These are phyloP conservation scores for Lymantria dispar DNA, from an alignment of 2,888 invertebrate genomes.

Conservation along the genomic window DNA sequence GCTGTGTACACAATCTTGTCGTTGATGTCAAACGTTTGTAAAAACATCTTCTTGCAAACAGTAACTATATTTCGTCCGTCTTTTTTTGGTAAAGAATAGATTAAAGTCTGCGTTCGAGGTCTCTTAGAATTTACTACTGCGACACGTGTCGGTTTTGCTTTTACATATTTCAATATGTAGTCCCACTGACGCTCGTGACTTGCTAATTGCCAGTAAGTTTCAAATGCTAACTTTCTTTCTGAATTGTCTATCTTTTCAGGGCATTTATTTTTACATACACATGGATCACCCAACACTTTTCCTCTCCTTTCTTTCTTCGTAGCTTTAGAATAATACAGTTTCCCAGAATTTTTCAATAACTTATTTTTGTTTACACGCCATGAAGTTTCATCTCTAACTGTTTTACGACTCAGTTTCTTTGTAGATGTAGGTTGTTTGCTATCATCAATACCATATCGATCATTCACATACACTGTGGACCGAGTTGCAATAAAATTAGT, in stretches of 20 bases:
- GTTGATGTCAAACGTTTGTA: background rate
- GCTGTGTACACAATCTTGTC: background rate
- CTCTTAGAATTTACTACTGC: too few relatives aligned
- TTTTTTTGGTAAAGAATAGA: too few relatives aligned
- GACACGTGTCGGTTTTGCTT: too few relatives aligned
- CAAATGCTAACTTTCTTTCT: background rate
- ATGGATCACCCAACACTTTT: background rate
- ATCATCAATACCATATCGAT: too few relatives aligned
- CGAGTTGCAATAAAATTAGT: too few relatives aligned
- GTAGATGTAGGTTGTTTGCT: too few relatives aligned
- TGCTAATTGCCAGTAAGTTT: background rate
- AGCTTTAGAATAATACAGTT: constrained; percentile 1
- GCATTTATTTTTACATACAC: constrained; percentile 1
- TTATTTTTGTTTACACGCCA: background rate
- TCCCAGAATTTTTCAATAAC: background rate
- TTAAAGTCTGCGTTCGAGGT: too few relatives aligned
- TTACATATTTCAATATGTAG: too few relatives aligned
- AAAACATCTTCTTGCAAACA: background rate
- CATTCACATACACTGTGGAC: too few relatives aligned
- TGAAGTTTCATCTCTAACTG: too few relatives aligned
- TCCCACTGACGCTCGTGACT: background rate
- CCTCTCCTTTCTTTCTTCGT: background rate
- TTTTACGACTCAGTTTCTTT: too few relatives aligned
- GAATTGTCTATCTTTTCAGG: background rate
- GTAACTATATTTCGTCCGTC: too few relatives aligned